Percentiles rank a stretch among this genome's conserved stretches.
phyloP scores from a whole-genome alignment of 2,888 invertebrate species.

The Branchipolynoe longqiensis region DNA sequence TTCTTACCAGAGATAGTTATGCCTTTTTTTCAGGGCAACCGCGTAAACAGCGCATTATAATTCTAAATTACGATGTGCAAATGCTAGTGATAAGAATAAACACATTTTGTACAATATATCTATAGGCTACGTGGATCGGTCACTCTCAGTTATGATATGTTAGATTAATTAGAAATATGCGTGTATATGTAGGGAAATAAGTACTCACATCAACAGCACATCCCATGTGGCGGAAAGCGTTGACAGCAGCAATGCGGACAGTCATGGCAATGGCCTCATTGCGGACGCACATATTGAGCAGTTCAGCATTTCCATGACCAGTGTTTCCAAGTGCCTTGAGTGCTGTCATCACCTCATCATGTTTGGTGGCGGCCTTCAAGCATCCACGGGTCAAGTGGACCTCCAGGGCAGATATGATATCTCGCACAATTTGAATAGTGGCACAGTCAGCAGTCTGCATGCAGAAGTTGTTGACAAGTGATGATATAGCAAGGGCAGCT shows the following conservation, averaged over 20 bases:
- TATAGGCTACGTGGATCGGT: no score
- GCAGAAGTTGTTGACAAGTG: conserved; percentile 88
- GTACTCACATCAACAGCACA: conserved; percentile 84
- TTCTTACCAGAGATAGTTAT: no score
- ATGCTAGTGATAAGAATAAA: no score
- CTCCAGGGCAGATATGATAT: conserved; percentile 61
- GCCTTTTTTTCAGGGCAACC: no score
- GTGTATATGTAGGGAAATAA: no score
- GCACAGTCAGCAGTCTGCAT: conserved; percentile 82
- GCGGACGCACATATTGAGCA: conserved; percentile 74
- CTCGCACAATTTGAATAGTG: not conserved
- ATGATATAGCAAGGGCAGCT: conserved; percentile 86
- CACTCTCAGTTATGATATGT: no score
- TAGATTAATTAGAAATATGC: no score
- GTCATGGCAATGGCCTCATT: conserved; percentile 86
- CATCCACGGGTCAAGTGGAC: conserved; percentile 66
- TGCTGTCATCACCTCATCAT: conserved; percentile 63
- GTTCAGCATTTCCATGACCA: conserved; percentile 85
- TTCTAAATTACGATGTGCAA: no score
- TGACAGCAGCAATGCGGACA: conserved; percentile 89
- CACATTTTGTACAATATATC: no score
- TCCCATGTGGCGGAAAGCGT: conserved; percentile 88
- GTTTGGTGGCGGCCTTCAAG: conserved; percentile 46
- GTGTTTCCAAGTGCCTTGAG: conserved; percentile 93
- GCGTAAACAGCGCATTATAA: no score